Percentiles rank a stretch among this genome's conserved stretches.
Conservation (phyloP, 2,113 vertebrate genomes). For the Crotalus tigris region DNA sequence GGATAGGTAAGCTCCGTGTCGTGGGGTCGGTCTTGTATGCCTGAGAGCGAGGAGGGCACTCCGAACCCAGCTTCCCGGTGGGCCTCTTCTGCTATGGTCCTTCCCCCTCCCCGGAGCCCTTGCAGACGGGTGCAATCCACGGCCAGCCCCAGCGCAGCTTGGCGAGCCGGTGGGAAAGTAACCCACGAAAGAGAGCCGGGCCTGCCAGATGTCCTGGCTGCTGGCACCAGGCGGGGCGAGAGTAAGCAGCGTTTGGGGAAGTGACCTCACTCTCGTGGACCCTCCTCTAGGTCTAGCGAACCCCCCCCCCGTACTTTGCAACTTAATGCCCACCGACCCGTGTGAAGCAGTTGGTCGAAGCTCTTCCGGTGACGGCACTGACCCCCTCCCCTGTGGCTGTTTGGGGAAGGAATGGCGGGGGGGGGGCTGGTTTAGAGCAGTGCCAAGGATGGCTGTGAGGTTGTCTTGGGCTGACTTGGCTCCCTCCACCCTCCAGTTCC, state of each 20-base stretch:
- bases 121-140: not conserved
- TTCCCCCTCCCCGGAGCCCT: not conserved
- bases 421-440: not conserved
- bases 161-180: not conserved
- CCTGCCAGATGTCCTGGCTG: not conserved
- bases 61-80: not conserved
- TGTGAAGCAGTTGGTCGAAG: not conserved
- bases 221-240: not conserved
- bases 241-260: not conserved
- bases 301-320: not conserved
- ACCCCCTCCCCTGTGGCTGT: not conserved
- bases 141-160: not conserved
- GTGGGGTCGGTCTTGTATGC: not conserved
- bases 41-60: no score
- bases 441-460: not conserved
- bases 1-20: not conserved
- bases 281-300: not conserved
- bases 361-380: not conserved
- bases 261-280: not conserved
- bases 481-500: not conserved
- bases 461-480: not conserved
- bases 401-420: not conserved
- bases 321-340: not conserved
- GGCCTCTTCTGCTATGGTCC: not conserved
- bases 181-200: not conserved